Evolutionary conservation across 1,140 invertebrate genomes (phyloP).

Genomic region (Colletes latitarsis): DNA sequence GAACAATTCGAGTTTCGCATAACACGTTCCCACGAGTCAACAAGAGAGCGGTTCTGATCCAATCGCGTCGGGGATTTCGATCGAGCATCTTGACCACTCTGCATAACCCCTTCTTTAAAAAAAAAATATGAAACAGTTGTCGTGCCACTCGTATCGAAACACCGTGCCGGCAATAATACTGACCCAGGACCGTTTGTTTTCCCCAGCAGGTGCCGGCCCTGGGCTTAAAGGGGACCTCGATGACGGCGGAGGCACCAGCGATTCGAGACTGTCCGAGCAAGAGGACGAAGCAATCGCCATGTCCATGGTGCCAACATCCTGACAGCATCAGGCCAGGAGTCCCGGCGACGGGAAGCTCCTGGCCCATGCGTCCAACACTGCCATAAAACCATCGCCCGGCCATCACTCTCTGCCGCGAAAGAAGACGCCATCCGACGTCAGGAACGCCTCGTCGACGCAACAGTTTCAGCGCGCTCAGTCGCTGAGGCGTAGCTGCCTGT

Average conservation of each 20-base stretch:
- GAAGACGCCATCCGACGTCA: slow-evolving; percentile 76
- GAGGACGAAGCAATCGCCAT: slow-evolving; percentile 83
- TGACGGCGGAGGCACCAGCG: slow-evolving; percentile 69
- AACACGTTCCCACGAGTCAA: neutral
- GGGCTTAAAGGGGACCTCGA: slow-evolving; percentile 69
- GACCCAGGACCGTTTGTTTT: neutral
- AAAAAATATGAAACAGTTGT: neutral
- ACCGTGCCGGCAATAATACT: too few species aligned
- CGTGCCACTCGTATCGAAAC: neutral
- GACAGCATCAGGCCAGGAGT: slow-evolving; percentile 82
- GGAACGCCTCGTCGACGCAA: slow-evolving; percentile 70
- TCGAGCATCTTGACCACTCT: slow-evolving; percentile 46
- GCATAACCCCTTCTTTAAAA: slow-evolving; percentile 27
- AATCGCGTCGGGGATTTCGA: slow-evolving; percentile 49
- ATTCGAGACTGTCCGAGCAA: slow-evolving; percentile 75
- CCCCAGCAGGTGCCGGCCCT: slow-evolving; percentile 55
- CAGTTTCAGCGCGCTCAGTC: slow-evolving; percentile 85
- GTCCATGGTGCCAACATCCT: slow-evolving; percentile 83
- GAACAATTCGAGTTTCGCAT: neutral
- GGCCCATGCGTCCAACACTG: slow-evolving; percentile 78
- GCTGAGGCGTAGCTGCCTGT: slow-evolving; percentile 83
- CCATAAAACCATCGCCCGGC: slow-evolving; percentile 80
- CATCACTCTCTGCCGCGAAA: slow-evolving; percentile 84
- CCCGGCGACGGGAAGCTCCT: slow-evolving; percentile 78
- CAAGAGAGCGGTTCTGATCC: slow-evolving; percentile 23